Conservation (phyloP, 1,140 invertebrate species). For the Ericerus pela region DNA sequence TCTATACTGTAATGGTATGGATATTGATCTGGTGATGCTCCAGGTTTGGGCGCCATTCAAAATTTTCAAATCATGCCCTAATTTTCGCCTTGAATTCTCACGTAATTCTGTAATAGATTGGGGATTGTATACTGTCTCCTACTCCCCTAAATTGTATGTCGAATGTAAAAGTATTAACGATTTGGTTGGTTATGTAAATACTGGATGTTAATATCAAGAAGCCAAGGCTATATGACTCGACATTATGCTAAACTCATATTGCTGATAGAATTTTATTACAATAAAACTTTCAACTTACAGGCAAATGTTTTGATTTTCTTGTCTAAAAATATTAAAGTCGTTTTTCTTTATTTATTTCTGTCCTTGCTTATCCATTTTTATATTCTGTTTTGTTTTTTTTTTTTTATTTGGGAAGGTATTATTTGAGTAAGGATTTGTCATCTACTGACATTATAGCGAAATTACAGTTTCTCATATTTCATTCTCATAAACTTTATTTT, state of each 20-base stretch:
- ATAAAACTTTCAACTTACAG: slow-evolving; percentile 78
- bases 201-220: slow-evolving; percentile 90
- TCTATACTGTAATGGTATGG: slow-evolving; percentile 81
- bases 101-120: slow-evolving; percentile 49
- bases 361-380: no score
- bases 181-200: slow-evolving; percentile 91
- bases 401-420: slow-evolving; percentile 49
- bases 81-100: slow-evolving; percentile 15
- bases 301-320: no score
- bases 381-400: slow-evolving; percentile 16
- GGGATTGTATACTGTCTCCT: slow-evolving; percentile 95
- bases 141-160: slow-evolving; percentile 87
- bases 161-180: slow-evolving; percentile 96
- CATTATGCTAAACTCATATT: slow-evolving; percentile 77
- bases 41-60: slow-evolving; percentile 38
- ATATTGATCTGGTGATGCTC: slow-evolving; percentile 82
- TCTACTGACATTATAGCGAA: slow-evolving; percentile 58
- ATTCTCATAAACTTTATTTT: slow-evolving; percentile 71
- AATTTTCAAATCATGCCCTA: background rate
- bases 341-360: no score
- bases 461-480: slow-evolving; percentile 78
- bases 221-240: slow-evolving; percentile 74
- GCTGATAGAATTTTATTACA: slow-evolving; percentile 94
- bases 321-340: no score
- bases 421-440: slow-evolving; percentile 56